A percentile compares a stretch with the other conserved stretches of the same genome.
These are phyloP conservation scores for Oceanodroma leucorhoa DNA, from an alignment of 2,797 vertebrate species.

Conservation along the genomic window DNA sequence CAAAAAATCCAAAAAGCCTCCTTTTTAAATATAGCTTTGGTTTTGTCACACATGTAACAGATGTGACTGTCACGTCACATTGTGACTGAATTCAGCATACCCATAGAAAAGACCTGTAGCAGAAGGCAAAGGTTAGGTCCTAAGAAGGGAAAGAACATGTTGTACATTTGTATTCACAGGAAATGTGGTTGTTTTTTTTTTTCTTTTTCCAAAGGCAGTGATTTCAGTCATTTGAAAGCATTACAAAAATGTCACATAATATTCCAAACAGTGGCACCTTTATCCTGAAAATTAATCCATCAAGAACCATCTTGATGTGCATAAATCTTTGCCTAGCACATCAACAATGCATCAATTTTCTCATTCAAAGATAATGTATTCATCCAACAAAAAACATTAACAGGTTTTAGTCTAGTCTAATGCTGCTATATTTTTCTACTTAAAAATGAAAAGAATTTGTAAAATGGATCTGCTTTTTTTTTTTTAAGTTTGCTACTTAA, in stretches of 20 bases:
- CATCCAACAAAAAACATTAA: background rate
- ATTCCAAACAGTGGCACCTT: background rate
- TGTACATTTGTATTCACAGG: background rate
- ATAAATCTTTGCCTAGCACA: background rate
- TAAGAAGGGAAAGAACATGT: background rate
- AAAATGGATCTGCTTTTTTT: background rate
- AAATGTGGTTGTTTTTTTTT: background rate
- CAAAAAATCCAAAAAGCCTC: rapidly evolving
- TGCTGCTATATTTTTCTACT: background rate
- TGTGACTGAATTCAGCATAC: background rate
- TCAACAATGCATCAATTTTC: background rate
- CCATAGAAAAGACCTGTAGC: background rate
- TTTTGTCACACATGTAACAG: background rate
- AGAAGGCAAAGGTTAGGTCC: background rate
- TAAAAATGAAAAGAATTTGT: background rate
- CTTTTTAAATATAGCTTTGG: background rate
- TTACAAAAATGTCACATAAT: background rate
- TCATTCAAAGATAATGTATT: background rate
- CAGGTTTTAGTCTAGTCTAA: background rate
- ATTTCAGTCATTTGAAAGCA: constrained; percentile 39
- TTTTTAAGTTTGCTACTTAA: background rate
- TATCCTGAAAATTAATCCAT: constrained; percentile 26
- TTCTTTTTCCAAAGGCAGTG: background rate
- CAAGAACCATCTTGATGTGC: background rate
- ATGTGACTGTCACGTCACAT: background rate